Evolutionary conservation across 2,888 invertebrate species (phyloP).

Genomic region (Diaphora mendica): DNA sequence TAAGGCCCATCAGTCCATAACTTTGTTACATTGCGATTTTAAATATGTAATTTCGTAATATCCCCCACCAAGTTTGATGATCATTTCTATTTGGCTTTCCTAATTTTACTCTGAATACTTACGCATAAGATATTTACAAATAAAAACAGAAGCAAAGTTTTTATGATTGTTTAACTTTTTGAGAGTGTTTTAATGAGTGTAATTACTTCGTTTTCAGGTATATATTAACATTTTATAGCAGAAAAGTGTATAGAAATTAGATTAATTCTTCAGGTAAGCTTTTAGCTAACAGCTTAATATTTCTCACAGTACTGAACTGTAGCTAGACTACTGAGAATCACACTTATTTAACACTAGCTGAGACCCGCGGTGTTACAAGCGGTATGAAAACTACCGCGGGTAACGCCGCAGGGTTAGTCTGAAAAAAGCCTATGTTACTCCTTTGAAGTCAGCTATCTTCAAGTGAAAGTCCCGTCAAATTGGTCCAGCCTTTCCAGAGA

Average conservation of each 20-base stretch:
- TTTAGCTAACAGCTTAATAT: neutral
- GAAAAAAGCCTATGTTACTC: too few species aligned
- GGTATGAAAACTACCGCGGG: too few species aligned
- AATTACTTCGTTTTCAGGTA: neutral
- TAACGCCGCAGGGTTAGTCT: too few species aligned
- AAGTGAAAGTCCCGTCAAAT: too few species aligned
- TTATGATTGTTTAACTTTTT: neutral
- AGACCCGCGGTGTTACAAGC: too few species aligned
- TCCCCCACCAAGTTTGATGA: neutral
- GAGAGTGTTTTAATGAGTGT: neutral
- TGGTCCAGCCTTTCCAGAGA: too few species aligned
- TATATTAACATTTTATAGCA: neutral
- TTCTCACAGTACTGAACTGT: too few species aligned
- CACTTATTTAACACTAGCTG: too few species aligned
- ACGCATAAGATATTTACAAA: neutral
- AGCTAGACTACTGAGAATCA: too few species aligned
- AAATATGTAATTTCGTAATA: neutral
- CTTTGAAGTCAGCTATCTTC: too few species aligned
- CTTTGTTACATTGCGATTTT: too few species aligned
- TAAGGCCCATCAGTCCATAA: neutral
- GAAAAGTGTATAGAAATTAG: neutral
- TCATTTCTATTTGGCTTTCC: neutral
- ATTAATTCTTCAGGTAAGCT: neutral
- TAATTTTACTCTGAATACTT: conserved; percentile 2
- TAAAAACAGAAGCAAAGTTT: neutral